Percentiles rank a stretch among this genome's conserved stretches.
Conservation (phyloP, 2,113 vertebrate genomes). For the Psephotus haematonotus region DNA sequence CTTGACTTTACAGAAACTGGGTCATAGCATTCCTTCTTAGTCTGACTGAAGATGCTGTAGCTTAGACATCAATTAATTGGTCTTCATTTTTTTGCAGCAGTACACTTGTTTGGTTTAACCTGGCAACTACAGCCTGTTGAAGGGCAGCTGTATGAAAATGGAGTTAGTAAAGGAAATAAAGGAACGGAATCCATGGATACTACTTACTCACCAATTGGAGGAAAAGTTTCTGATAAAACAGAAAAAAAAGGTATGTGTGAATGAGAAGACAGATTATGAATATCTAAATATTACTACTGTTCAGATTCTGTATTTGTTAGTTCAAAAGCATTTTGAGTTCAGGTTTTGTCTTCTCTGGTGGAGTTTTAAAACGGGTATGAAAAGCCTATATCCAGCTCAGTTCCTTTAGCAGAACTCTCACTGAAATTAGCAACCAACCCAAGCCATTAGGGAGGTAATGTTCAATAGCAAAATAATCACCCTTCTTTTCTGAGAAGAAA, state of each 20-base stretch:
- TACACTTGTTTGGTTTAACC: constrained; percentile 97
- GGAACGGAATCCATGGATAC: constrained; percentile 83
- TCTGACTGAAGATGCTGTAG: neutral
- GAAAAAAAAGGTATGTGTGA: constrained; percentile 82
- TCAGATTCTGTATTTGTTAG: neutral
- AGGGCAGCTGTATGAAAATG: constrained; percentile 95
- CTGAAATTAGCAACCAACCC: neutral
- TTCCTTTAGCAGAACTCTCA: neutral
- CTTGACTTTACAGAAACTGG: constrained; percentile 63
- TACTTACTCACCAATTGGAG: constrained; percentile 87
- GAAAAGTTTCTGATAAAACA: constrained; percentile 86
- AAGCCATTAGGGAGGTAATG: neutral
- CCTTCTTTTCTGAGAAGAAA: neutral
- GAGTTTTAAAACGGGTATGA: neutral
- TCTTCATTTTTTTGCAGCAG: constrained; percentile 83
- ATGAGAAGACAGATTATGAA: neutral
- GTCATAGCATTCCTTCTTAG: constrained; percentile 14
- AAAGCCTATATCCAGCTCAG: neutral
- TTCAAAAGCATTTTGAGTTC: neutral
- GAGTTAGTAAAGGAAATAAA: constrained; percentile 88
- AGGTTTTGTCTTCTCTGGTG: neutral
- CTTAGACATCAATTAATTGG: constrained; percentile 65
- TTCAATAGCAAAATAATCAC: neutral
- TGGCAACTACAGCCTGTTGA: constrained; percentile 95
- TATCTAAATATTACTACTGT: neutral